Evolutionary conservation across 2,888 invertebrate species (phyloP), one percentile per base, ranked within the genome.

Genomic region (Sylvicola fuscatus): DNA sequence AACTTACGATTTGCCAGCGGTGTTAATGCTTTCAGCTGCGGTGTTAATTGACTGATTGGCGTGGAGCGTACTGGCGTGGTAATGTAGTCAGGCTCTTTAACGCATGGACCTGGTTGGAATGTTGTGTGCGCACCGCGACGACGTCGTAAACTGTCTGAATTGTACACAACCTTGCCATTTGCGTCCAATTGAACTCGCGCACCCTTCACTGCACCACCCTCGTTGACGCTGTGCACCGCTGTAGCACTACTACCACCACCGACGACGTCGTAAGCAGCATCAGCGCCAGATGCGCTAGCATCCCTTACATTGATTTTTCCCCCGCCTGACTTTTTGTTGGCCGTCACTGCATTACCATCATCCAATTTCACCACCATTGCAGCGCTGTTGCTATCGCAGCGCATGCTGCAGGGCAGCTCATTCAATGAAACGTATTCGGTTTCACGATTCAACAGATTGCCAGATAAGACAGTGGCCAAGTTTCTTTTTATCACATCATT

Each of bases 81-180:
- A 6, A 16, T 14, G 58, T 46, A 58, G 55, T 43, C 55, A 60
- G 40, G 47, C 69, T 70, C 72, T 58, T 79, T 80, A 15, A 84
- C 80, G 53, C 78, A 80, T 31, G 82, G 83, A 44, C 86, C 86
- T 37, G 86, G 86, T 61, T 81, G 82, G 49, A 86, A 86, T 26
- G 84, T 83, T 27, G 82, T 80, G 49, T 83, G 80, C 12, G 79
- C 75, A 40, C 76, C 77, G 63, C 81, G 81, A 42, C 75, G 64
- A 46, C 82, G 65, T 51, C 73, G 76, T 42, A 86, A 60, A 50
- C 84, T 86, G 47, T 86, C 86, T 14, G 86, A 86, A 42, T 79
- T 80, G 58, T 80, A 87, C 40, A 87, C 77, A 32, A 87, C 81
- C 65, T 81, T 81, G 35, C 87, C 89, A 48, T 80, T 79, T 15